A percentile compares a stretch with the other conserved stretches of the same genome.
Evolutionary conservation across 2,113 vertebrate genomes (phyloP).

Genomic region (Varanus komodoensis): DNA sequence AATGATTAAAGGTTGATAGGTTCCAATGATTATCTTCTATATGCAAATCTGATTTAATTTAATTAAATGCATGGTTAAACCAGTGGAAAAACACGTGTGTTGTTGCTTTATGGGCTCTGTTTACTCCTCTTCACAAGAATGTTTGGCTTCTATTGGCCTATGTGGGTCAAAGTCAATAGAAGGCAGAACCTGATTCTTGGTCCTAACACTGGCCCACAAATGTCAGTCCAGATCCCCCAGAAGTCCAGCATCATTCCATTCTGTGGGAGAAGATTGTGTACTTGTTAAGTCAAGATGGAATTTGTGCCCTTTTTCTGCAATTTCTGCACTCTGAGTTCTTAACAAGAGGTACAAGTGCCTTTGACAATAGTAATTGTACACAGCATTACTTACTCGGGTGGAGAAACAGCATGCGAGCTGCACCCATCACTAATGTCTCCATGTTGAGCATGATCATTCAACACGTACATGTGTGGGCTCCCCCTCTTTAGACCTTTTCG

Average conservation of each 20-base stretch:
- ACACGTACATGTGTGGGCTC: no score
- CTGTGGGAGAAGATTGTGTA: background rate
- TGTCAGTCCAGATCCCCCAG: background rate
- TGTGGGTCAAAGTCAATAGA: background rate
- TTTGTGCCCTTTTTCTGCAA: background rate
- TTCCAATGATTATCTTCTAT: conserved; percentile 2
- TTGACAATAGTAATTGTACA: background rate
- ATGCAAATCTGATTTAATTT: conserved; percentile 4
- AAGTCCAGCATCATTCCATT: background rate
- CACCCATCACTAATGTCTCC: background rate
- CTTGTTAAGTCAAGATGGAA: background rate
- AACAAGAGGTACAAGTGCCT: background rate
- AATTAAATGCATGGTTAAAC: conserved; percentile 2
- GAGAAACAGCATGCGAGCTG: background rate
- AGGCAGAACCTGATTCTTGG: background rate
- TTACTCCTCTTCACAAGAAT: background rate
- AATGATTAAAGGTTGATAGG: conserved; percentile 2
- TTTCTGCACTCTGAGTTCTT: background rate
- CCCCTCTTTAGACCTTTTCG: background rate
- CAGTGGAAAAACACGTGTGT: background rate
- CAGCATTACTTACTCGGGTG: background rate
- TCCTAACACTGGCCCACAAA: background rate
- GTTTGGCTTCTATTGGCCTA: background rate
- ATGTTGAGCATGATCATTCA: background rate
- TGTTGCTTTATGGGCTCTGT: background rate